phyloP scores from a whole-genome alignment of 2,797 vertebrate genomes.

The Sebastes nivosus region DNA sequence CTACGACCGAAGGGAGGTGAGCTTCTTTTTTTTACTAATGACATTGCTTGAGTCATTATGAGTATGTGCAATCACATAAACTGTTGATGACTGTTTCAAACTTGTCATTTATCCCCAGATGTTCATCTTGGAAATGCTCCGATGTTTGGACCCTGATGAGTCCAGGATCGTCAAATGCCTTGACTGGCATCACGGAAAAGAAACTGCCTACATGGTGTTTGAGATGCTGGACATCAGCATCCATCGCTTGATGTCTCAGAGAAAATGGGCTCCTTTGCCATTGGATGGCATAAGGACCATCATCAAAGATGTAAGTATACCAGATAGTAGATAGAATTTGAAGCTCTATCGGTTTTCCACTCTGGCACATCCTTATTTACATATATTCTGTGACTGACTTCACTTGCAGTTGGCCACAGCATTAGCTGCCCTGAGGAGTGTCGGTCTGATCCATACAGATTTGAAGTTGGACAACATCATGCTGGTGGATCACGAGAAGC shows the following conservation, averaged over 20 bases:
- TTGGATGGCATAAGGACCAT: too few species aligned
- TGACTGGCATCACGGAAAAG: neutral
- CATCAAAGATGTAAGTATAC: too few species aligned
- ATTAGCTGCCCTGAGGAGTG: neutral
- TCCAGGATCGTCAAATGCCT: neutral
- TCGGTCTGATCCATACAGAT: conserved; percentile 15
- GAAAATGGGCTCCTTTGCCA: too few species aligned
- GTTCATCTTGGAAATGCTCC: neutral
- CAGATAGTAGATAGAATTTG: too few species aligned
- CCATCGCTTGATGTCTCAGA: too few species aligned
- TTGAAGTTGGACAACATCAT: neutral
- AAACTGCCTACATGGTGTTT: too few species aligned
- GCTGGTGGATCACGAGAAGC: neutral
- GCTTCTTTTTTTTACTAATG: neutral
- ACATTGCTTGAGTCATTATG: neutral
- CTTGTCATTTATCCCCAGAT: neutral
- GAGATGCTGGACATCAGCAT: neutral
- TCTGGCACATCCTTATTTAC: too few species aligned
- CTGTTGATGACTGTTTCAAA: neutral
- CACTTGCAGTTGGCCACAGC: neutral
- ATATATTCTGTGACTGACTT: too few species aligned
- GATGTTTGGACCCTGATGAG: neutral
- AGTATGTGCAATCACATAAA: neutral
- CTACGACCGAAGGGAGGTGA: neutral
- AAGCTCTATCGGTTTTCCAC: too few species aligned